These are phyloP conservation scores for Alloplasta piceator DNA, from an alignment of 2,888 invertebrate genomes.

Conservation along the genomic window DNA sequence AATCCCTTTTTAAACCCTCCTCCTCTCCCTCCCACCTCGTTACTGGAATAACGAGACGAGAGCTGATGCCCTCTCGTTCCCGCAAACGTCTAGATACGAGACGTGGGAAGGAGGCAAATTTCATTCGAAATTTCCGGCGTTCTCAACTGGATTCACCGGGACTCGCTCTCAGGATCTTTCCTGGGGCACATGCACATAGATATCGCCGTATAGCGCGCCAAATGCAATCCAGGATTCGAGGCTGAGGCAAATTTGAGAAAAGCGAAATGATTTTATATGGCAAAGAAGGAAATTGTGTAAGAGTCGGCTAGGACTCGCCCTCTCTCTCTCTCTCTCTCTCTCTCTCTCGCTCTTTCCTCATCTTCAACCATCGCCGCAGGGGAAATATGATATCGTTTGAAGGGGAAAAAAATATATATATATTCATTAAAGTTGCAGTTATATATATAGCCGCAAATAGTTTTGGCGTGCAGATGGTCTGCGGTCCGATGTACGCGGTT, in stretches of 20 bases:
- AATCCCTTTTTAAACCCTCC: not conserved
- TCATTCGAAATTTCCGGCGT: conserved; percentile 60
- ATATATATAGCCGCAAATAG: conserved; percentile 1
- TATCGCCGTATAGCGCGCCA: not conserved
- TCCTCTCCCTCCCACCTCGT: conserved; percentile 11
- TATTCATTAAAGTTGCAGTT: conserved; percentile 26
- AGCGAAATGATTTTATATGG: conserved; percentile 44
- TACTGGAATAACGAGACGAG: conserved; percentile 57
- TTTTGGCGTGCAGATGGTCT: conserved; percentile 31
- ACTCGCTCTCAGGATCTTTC: conserved; percentile 22
- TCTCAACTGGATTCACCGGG: conserved; percentile 42
- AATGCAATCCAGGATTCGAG: conserved; percentile 22
- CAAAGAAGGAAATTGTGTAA: conserved; percentile 55
- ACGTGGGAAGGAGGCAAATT: conserved; percentile 34
- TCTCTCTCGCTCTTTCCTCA: not conserved
- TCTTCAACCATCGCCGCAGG: not conserved
- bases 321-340: not conserved
- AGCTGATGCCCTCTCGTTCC: conserved; percentile 41
- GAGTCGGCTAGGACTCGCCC: conserved; percentile 47
- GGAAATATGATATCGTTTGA: conserved; percentile 1
- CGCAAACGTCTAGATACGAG: conserved; percentile 41
- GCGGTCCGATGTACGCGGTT: conserved; percentile 35
- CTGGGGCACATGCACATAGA: no score
- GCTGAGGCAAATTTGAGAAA: conserved; percentile 46
- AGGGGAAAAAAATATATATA: not conserved